phyloP scores from a whole-genome alignment of 2,797 vertebrate species.

The Ibycter americanus region DNA sequence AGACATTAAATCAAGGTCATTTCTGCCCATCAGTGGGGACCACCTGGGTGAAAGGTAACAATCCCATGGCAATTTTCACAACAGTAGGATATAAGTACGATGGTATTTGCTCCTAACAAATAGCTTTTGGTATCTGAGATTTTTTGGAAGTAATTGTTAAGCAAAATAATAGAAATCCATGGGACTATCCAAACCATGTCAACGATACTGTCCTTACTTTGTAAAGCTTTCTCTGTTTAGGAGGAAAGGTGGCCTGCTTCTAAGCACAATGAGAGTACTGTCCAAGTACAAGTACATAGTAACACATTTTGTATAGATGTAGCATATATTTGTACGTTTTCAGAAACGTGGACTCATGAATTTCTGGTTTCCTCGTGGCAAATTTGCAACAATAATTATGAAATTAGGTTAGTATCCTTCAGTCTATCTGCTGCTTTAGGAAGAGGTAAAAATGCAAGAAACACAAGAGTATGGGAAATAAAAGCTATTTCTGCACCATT shows the following conservation, averaged over 20 bases:
- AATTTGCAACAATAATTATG: background rate
- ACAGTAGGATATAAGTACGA: background rate
- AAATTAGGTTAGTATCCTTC: background rate
- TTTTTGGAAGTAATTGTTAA: background rate
- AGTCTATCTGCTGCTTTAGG: background rate
- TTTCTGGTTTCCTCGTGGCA: background rate
- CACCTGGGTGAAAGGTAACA: constrained; percentile 5
- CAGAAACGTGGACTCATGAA: background rate
- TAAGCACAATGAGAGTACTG: background rate
- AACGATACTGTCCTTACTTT: background rate
- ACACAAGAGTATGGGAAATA: background rate
- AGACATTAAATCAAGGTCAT: constrained; percentile 11
- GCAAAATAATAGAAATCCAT: constrained; percentile 4
- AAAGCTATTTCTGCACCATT: background rate
- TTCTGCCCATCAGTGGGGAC: constrained; percentile 11
- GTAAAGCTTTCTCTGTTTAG: background rate
- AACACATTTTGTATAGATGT: background rate
- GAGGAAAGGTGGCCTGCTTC: background rate
- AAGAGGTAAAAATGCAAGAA: constrained; percentile 12
- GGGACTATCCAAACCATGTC: background rate
- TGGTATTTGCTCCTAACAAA: background rate
- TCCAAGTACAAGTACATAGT: background rate
- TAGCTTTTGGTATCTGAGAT: background rate
- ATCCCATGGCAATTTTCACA: background rate
- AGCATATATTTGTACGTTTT: background rate